These are phyloP conservation scores for Sphaerophoria rueppellii DNA, from an alignment of 2,888 invertebrate species.

Conservation along the genomic window DNA sequence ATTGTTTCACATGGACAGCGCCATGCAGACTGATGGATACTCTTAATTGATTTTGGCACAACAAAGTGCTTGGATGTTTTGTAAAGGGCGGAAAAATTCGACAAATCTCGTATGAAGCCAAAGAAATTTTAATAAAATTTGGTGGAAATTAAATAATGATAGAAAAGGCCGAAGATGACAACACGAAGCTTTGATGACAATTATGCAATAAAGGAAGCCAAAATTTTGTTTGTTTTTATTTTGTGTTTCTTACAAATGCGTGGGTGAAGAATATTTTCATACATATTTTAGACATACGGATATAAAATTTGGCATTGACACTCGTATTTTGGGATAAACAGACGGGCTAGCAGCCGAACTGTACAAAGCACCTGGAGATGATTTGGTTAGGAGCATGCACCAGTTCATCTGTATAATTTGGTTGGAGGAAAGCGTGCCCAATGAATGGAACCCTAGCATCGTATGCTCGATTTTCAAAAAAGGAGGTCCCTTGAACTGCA, in stretches of 20 bases:
- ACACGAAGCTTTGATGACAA: neutral
- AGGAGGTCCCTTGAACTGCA: too few relatives aligned
- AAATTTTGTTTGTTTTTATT: neutral
- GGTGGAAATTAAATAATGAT: constrained; percentile 27
- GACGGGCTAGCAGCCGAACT: too few relatives aligned
- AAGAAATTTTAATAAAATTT: constrained; percentile 33
- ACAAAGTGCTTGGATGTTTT: neutral
- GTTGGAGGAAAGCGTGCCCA: too few relatives aligned
- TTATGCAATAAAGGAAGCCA: neutral
- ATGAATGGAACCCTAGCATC: too few relatives aligned
- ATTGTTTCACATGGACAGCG: constrained; percentile 11
- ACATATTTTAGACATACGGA: constrained; percentile 4
- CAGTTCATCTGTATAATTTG: too few relatives aligned
- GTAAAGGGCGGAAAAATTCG: neutral
- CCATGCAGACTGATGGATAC: constrained; percentile 52
- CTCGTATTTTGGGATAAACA: neutral
- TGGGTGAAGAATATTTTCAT: constrained; percentile 1
- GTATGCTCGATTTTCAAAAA: too few relatives aligned
- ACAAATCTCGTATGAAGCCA: constrained; percentile 34
- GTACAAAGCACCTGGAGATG: too few relatives aligned
- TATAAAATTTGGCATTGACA: neutral
- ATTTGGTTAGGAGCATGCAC: too few relatives aligned
- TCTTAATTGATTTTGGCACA: constrained; percentile 18
- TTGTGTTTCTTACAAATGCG: neutral
- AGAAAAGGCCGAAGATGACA: neutral